Conservation (phyloP, 2,888 invertebrate genomes). For the Macaria notata region DNA sequence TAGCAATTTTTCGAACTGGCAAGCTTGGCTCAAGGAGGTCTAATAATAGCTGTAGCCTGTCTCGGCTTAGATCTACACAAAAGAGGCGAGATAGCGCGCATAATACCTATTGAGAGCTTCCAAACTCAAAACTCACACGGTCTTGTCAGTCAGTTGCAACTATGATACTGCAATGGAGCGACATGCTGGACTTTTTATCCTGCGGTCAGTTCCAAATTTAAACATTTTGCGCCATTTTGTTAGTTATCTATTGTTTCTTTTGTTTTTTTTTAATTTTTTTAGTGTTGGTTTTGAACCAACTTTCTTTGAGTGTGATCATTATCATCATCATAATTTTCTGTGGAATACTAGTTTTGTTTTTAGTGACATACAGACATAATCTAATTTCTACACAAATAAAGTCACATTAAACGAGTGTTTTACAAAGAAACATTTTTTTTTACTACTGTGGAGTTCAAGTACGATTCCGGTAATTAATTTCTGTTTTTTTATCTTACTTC, state of each 20-base stretch:
- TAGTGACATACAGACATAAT: no score
- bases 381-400: no score
- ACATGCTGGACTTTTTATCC: constrained; percentile 74
- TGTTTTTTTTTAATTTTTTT: background rate
- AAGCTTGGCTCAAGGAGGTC: constrained; percentile 2
- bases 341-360: no score
- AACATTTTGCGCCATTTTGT: background rate
- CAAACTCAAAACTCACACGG: no score
- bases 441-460: constrained; percentile 2
- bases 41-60: constrained; percentile 27
- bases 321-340: no score
- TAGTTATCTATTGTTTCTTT: background rate
- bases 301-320: no score
- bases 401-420: no score
- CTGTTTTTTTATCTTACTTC: background rate
- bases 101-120: constrained; percentile 50
- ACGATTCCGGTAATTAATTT: constrained; percentile 3
- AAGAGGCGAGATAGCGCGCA: constrained; percentile 60
- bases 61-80: constrained; percentile 33
- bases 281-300: no score
- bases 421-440: background rate
- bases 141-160: constrained; percentile 61
- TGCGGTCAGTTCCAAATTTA: constrained; percentile 64
- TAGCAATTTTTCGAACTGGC: background rate
- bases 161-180: constrained; percentile 77